phyloP scores from a whole-genome alignment of 2,113 vertebrate genomes.

The Polypterus bichir region DNA sequence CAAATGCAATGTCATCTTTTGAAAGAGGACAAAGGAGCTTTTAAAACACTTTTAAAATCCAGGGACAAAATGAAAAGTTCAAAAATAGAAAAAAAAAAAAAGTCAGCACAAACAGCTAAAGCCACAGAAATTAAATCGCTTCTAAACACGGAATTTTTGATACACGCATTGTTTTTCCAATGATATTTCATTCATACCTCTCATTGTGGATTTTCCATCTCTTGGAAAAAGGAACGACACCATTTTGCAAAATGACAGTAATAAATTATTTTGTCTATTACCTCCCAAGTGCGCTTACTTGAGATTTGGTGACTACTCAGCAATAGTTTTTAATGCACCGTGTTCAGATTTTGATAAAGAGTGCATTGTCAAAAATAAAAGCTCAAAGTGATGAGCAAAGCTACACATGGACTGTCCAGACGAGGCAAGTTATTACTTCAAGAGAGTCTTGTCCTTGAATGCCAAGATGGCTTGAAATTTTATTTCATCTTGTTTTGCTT shows the following conservation, averaged over 20 bases:
- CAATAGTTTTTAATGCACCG: constrained; percentile 71
- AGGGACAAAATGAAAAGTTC: no score
- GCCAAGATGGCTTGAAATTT: constrained; percentile 63
- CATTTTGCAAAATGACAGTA: constrained; percentile 66
- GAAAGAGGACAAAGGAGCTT: constrained; percentile 19
- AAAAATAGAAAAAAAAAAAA: no score
- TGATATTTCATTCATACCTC: no score
- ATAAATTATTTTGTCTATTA: constrained; percentile 47
- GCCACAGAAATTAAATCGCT: no score
- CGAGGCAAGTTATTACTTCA: constrained; percentile 63
- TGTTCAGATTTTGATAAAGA: constrained; percentile 69
- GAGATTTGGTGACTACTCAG: constrained; percentile 68
- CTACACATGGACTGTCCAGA: constrained; percentile 62
- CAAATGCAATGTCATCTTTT: constrained; percentile 51
- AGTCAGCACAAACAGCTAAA: no score
- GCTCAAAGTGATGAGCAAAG: constrained; percentile 64
- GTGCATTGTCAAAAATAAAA: constrained; percentile 70
- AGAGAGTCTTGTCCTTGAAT: constrained; percentile 67
- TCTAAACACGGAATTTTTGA: no score
- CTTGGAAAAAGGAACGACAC: constrained; percentile 48
- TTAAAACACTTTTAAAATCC: neutral
- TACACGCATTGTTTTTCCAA: no score
- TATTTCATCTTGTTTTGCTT: constrained; percentile 68
- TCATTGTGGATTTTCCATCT: constrained; percentile 32
- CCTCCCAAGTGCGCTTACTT: constrained; percentile 58